These are phyloP conservation scores for Cerastoderma edule DNA, from an alignment of 2,888 invertebrate species.

Conservation along the genomic window DNA sequence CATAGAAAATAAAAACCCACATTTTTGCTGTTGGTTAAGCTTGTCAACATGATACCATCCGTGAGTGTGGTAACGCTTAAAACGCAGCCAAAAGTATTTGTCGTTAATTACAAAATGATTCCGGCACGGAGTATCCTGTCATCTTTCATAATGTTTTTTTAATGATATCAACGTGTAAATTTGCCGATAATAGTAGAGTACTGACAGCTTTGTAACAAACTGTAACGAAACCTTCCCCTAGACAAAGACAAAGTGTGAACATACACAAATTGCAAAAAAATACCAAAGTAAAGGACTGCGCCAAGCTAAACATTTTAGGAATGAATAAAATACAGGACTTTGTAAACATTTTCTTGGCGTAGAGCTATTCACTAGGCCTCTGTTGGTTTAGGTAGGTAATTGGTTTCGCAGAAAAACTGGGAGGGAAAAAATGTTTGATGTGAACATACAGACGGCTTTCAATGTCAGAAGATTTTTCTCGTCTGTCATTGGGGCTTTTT, in stretches of 20 bases:
- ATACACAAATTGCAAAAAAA: conserved; percentile 17
- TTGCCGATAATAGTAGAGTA: conserved; percentile 21
- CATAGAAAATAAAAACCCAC: neutral
- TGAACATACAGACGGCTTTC: conserved; percentile 31
- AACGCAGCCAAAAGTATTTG: conserved; percentile 22
- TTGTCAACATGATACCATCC: conserved; percentile 21
- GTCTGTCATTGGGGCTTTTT: conserved; percentile 20
- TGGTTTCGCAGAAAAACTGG: conserved; percentile 41
- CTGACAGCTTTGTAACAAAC: conserved; percentile 22
- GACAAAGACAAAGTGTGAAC: conserved; percentile 11
- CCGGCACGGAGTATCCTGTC: conserved; percentile 16
- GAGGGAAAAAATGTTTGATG: conserved; percentile 38
- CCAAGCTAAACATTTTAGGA: conserved; percentile 46
- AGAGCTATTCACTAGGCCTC: conserved; percentile 50
- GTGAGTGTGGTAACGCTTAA: conserved; percentile 19
- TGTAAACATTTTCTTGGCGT: conserved; percentile 62
- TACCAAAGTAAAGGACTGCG: neutral
- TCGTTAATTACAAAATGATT: conserved; percentile 21
- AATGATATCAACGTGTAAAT: conserved; percentile 29
- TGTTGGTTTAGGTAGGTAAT: conserved; percentile 51
- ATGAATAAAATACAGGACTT: conserved; percentile 40
- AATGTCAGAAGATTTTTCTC: conserved; percentile 24
- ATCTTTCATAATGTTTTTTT: conserved; percentile 33
- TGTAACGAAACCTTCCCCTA: conserved; percentile 17
- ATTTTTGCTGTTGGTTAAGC: neutral